Evolutionary conservation across 2,888 invertebrate species (phyloP), one percentile per base, ranked within the genome.

Genomic region (Cantharis rufa): DNA sequence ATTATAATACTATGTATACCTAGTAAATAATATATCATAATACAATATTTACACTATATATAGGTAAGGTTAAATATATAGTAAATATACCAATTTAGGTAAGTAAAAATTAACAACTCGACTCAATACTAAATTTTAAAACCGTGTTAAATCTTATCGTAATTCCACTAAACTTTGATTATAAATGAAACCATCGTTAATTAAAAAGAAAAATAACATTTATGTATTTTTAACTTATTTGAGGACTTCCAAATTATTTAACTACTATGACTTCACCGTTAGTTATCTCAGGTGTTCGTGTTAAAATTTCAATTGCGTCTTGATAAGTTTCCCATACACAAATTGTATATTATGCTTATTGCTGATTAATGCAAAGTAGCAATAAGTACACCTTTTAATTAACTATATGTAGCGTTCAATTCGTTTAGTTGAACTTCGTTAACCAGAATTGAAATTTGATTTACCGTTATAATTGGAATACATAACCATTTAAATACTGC

Each of bases 391-490:
- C 13, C n/a, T 21, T 66, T 66, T 16, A 66, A 66, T 66, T 66
- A 70, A 64, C 62, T 70, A 71, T 71, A 70, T 69, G 73, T 66
- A 68, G 70, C 73, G 73, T 77, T 70, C 21, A 61, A 70, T 68
- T 74, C 73, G 32, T 74, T 74, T 74, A 71, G 68, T 69, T 71
- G 74, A 74, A 74, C 77, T 69, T 74, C 27, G 62, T 66, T 77
- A 71, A 77, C 71, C 69, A 72, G 77, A 74, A 71, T 69, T 71
- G 70, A 62, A 71, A 24, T 70, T 71, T 71, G 27, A 77, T 77
- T 77, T 77, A 77, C 77, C 48, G 77, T 74, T 77, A 74, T 74
- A 76, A 76, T 76, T 76, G 72, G 76, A 72, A 76, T 70, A 63
- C 64, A 74, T 64, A 69, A 62, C 71, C 69, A 74, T 63, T 71